Evolutionary conservation across 2,113 vertebrate genomes (phyloP), one percentile per base, ranked within the genome.

Genomic region (Triplophysa rosa): DNA sequence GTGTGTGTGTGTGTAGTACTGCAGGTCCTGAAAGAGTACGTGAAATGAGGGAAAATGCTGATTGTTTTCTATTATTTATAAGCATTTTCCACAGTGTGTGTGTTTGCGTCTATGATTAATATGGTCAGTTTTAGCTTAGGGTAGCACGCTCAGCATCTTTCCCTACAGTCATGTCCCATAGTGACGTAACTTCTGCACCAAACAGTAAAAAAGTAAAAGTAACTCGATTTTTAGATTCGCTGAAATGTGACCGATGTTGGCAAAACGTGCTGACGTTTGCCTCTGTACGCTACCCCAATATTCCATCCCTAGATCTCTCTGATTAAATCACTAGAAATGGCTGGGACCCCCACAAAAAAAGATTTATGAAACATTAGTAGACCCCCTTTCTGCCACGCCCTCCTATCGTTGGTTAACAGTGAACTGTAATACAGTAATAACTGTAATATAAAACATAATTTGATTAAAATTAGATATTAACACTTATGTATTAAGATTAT

Each of bases 1-100:
- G 26, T 29, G 23, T 65, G 45, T 65, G 73, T 17, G 19, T 33
- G 73, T 76, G 62, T 45, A 77, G 74, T 54, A 45, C 62, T 77
- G 74, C 74, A 66, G 74, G 72, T 59, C 62, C 59, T 47, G 59
- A 8, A 45, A 37, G 73, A 65, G 73, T 19, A 76, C 29, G 62
- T 77, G 45, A 65, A 75, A 75, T 63, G 56, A 63, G 72, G 45
- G 72, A 47, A 77, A 77, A 77, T 54, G 19, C 74, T 65, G 61
- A 63, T 52, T 54, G 61, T 54, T 49, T 54, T 65, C 47, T 54
- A 77, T 66, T 65, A 66, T 65, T 77, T 23, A 77, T 17, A 37
- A 77, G 45, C 19, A 66, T 54, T 77, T 65, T 26, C 74, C 23
- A 54, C 24, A 13, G 33, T 29, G 63, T 47, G 21, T 62, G 16